These are phyloP conservation scores for Drosophila tsacasi DNA, from an alignment of 1,140 invertebrate genomes.

Conservation along the genomic window DNA sequence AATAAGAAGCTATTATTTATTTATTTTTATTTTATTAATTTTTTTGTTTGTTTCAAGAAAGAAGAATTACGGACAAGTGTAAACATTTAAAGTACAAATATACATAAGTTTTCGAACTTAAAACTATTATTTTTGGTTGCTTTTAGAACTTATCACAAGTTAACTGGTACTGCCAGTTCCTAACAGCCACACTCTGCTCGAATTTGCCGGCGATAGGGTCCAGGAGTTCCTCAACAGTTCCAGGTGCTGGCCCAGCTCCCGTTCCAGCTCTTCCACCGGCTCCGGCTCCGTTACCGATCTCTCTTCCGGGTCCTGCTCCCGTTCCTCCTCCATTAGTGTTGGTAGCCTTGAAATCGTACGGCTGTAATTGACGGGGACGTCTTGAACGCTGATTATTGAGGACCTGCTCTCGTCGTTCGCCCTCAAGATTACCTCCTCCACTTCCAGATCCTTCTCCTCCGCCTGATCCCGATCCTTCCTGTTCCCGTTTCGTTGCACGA, in stretches of 20 bases:
- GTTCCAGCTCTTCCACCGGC: slow-evolving; percentile 31
- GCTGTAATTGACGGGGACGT: slow-evolving; percentile 68
- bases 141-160: slow-evolving; percentile 83
- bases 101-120: slow-evolving; percentile 19
- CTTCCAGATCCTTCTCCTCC: slow-evolving; percentile 16
- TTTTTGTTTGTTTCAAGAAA: too few species aligned
- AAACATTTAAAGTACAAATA: slow-evolving; percentile 48
- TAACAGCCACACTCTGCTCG: slow-evolving; percentile 77
- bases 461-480: slow-evolving; percentile 8
- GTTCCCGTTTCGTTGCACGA: slow-evolving; percentile 70
- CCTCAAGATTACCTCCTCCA: slow-evolving; percentile 19
- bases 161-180: slow-evolving; percentile 84
- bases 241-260: slow-evolving; percentile 43
- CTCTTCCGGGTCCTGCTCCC: slow-evolving; percentile 23
- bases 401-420: slow-evolving; percentile 29
- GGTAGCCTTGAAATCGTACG: slow-evolving; percentile 64
- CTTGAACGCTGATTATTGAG: slow-evolving; percentile 49
- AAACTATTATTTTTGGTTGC: slow-evolving; percentile 46
- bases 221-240: slow-evolving; percentile 71
- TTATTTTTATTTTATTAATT: too few species aligned
- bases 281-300: slow-evolving; percentile 21
- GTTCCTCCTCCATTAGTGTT: slow-evolving; percentile 50
- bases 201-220: slow-evolving; percentile 70
- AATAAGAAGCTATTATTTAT: too few species aligned
- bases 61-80: slow-evolving; percentile 20